Evolutionary conservation across 2,888 invertebrate species (phyloP).

Genomic region (Tuta absoluta): DNA sequence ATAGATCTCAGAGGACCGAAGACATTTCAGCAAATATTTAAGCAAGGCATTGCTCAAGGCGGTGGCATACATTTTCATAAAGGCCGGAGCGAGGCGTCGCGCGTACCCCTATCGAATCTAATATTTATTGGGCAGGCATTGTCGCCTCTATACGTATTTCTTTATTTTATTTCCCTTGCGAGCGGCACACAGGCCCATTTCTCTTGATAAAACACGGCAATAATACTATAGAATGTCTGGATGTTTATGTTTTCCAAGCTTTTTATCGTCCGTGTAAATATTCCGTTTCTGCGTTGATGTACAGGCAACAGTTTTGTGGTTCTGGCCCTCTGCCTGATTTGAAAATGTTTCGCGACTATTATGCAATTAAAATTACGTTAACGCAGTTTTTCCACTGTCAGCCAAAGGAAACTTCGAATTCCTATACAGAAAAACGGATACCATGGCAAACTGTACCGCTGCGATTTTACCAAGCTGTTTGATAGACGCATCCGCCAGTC

Average conservation of each 20-base stretch:
- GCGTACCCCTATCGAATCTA: constrained; percentile 53
- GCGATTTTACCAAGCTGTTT: too few relatives aligned
- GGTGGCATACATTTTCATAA: constrained; percentile 55
- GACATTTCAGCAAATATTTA: constrained; percentile 25
- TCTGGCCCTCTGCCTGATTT: not conserved
- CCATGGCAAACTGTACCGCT: too few relatives aligned
- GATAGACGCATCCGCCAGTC: too few relatives aligned
- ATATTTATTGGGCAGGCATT: constrained; percentile 55
- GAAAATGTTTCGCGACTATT: too few relatives aligned
- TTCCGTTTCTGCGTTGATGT: constrained; percentile 12
- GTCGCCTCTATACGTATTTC: constrained; percentile 41
- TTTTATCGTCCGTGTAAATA: constrained; percentile 18
- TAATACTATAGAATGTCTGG: constrained; percentile 23
- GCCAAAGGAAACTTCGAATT: too few relatives aligned
- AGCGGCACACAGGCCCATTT: constrained; percentile 36
- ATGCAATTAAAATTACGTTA: too few relatives aligned
- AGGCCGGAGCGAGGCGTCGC: constrained; percentile 39
- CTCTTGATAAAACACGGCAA: constrained; percentile 43
- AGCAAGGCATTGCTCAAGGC: constrained; percentile 13
- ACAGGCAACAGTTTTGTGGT: not conserved
- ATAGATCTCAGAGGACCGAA: constrained; percentile 14
- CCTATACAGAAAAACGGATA: too few relatives aligned
- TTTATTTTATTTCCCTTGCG: constrained; percentile 43
- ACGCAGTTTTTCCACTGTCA: too few relatives aligned
- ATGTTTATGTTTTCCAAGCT: constrained; percentile 15